Evolutionary conservation across 2,113 vertebrate genomes (phyloP), one percentile per base, ranked within the genome.

Genomic region (Saguinus midas): DNA sequence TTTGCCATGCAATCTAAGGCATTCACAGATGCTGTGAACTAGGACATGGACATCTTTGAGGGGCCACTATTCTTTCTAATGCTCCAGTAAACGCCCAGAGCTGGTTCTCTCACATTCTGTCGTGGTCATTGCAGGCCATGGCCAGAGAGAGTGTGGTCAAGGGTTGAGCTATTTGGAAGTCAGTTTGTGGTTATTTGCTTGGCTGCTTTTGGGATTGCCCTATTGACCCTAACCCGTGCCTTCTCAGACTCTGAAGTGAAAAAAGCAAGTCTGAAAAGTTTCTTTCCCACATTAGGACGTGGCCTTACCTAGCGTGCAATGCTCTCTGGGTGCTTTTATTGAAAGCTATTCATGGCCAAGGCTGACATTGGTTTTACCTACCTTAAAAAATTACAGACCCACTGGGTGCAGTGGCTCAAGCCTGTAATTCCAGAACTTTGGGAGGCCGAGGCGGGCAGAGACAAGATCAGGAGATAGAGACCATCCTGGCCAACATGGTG

Each of bases 141-240:
- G 81, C 50, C 87, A 75, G 73, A 73, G 20, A 14, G 27, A 55
- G 40, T 90, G 75, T 25, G 37, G 50, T 70, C 16, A 21, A 61
- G 40, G 25, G 9, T 43, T 11, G 78, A 57, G 21, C 25, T 17
- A 9, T 48, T 37, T 40, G 48, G 40, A 64, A 81, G 37, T 55
- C 17, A 45, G 0, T 5, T 27, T 73, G 40, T 75, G 82, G 75
- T 23, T 91, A 35, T 83, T 90, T 76, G 64, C 18, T 5, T 8
- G 27, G 23, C 32, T 37, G 29, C 52, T 45, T 50, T n/a, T 37
- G 35, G 8, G 8, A 27, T 3, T 9, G 17, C 21, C 6, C 14
- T 20, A 0, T 16, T 45, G 5, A 25, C 1, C 32, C 37, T 48
- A 48, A 4, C 1, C 1, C 7, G 17, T 20, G 25, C 43, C 45